Base-by-base conservation (phyloP, 2,797 vertebrate genomes). In the Gobio occitaniae region DNA sequence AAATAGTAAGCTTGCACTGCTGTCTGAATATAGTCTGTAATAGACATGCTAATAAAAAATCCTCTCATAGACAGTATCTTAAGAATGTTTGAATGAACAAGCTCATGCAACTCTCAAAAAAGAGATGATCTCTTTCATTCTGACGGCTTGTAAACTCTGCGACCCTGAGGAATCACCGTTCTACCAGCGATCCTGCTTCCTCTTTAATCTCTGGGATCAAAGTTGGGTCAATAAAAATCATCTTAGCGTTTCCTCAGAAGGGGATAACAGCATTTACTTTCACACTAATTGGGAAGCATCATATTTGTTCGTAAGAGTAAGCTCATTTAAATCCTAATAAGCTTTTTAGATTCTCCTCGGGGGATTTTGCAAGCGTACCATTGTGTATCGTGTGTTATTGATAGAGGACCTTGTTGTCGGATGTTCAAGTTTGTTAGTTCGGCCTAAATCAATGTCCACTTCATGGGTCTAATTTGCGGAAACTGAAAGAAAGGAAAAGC, bases 201-300 rank as follows among this genome's bases (percentile, higher is more conserved):
- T 94, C 94, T 96, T 96, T 96, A 96, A 96, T 96, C 95, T 95
- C 92, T 92, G 74, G 87, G 95, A 96, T 96, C 95, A 96, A 96
- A 95, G 94, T 95, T 93, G 95, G 94, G 94, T 96, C 95, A 95
- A 95, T 95, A 96, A 95, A 95, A 96, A 95, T 95, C 93, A 95
- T 95, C 93, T 95, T 90, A 93, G 91, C 94, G 65, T 86, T 79
- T 87, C 79, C 80, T 79, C 78, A 52, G 83, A 87, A 79, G 77
- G 52, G 78, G 78, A 80, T 89, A 89, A 90, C 82, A 80, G 90
- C 88, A 92, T 90, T 16, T 17, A 87, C 90, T 92, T 91, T 92
- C 93, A 92, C 92, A 91, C 92, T 95, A 95, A 96, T 95, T 95
- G 90, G 92, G 92, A 85, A 84, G 85, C 84, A 86, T 84, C 81